These are phyloP conservation scores for Torymus tubicola DNA, from an alignment of 2,888 invertebrate species.

Conservation along the genomic window DNA sequence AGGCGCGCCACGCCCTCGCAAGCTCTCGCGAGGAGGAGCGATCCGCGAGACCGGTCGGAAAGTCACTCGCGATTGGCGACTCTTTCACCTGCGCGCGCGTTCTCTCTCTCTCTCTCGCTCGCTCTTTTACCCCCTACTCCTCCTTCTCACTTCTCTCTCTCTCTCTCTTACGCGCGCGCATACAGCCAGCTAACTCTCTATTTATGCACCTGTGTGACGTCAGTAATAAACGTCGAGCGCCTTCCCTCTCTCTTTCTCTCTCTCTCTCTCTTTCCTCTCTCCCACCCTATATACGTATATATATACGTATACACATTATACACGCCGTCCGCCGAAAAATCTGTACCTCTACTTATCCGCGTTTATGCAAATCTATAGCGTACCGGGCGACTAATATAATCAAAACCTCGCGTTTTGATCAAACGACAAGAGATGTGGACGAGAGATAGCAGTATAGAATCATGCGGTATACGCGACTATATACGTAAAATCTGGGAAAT, in stretches of 20 bases:
- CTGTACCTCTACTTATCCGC: conserved; percentile 37
- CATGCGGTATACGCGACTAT: no score
- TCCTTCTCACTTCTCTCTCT: conserved; percentile 43
- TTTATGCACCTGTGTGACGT: conserved; percentile 73
- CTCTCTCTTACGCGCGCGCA: conserved; percentile 42
- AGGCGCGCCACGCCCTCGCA: conserved; percentile 74
- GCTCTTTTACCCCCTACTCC: conserved; percentile 54
- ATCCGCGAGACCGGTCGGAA: conserved; percentile 65
- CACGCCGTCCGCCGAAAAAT: conserved; percentile 5
- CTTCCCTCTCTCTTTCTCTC: background rate
- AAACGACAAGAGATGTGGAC: background rate
- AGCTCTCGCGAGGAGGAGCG: conserved; percentile 72
- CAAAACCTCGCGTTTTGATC: background rate
- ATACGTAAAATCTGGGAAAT: no score
- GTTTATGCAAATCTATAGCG: conserved; percentile 22
- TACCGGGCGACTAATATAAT: background rate
- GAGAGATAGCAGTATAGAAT: no score
- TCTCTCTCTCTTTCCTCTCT: background rate
- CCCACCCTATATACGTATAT: background rate
- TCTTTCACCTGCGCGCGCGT: conserved; percentile 67
- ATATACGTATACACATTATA: background rate
- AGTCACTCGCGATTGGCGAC: conserved; percentile 72
- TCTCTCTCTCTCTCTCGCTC: conserved; percentile 55
- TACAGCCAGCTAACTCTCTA: conserved; percentile 53
- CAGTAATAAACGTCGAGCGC: conserved; percentile 65